Base-by-base conservation (phyloP, 2,888 invertebrate species). In the Euspilapteryx auroguttella region DNA sequence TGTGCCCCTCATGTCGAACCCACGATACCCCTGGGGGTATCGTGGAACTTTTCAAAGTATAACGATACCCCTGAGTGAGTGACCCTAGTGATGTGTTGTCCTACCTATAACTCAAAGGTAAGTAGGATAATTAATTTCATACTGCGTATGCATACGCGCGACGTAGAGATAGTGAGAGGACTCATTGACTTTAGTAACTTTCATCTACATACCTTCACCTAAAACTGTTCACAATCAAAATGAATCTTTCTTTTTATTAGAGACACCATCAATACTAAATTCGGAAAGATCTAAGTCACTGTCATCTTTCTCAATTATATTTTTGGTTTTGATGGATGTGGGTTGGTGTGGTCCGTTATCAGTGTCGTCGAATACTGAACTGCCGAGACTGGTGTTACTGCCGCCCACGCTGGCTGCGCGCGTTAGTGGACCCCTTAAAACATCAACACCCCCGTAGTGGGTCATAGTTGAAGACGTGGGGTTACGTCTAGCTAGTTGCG, bases 211-310 rank as follows among this genome's bases (percentile, higher is more conserved):
- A n/a, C n/a, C n/a, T n/a, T n/a, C n/a, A n/a, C n/a, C n/a, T n/a
- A n/a, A n/a, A n/a, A n/a, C n/a, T n/a, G n/a, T n/a, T n/a, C n/a
- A n/a, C n/a, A n/a, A n/a, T n/a, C n/a, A n/a, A n/a, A n/a, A n/a
- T n/a, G n/a, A 50, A 35, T 33, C 37, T 14, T 25, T 29, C 10
- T 48, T 53, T 33, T 55, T 61, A 44, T 55, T 49, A 22, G 38
- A 43, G 11, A 55, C 35, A 25, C 55, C 62, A 35, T 65, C 64
- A 31, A 64, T 48, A 33, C 64, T 66, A 32, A 71, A 65, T 40
- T 75, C 71, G 1, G 73, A 73, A 31, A 73, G 44, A 35, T 75
- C 75, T 34, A 71, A 43, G 45, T 76, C 76, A 38, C 69, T 73
- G 25, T 71, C 66, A 28, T 65, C 59, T 37, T 62, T 69, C 29